A percentile compares a stretch with the other conserved stretches of the same genome.
Evolutionary conservation across 2,113 vertebrate genomes (phyloP).

Genomic region (Sinosuthora webbiana): DNA sequence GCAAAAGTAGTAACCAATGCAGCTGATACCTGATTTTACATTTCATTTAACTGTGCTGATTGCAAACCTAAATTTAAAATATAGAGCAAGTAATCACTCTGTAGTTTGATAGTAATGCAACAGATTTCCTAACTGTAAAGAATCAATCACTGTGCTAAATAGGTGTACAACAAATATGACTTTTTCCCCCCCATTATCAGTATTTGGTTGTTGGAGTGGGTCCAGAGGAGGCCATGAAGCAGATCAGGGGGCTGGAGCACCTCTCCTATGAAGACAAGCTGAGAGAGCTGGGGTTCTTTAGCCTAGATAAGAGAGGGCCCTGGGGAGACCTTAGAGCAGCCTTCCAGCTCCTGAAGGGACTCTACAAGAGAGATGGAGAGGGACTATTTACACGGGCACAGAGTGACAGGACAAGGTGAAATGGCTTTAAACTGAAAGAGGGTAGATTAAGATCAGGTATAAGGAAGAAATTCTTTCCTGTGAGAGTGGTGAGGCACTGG

Average conservation of each 20-base stretch:
- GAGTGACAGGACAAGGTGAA: neutral
- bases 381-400: accelerated
- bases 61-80: neutral
- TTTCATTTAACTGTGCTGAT: neutral
- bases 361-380: neutral
- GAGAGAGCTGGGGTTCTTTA: neutral
- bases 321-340: neutral
- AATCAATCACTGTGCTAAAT: neutral
- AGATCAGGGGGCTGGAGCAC: neutral
- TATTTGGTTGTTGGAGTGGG: neutral
- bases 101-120: neutral
- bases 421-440: neutral
- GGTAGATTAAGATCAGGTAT: neutral
- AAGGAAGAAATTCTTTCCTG: neutral
- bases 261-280: neutral
- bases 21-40: neutral
- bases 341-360: neutral
- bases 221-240: neutral
- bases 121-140: neutral
- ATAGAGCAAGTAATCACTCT: neutral
- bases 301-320: neutral
- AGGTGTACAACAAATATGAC: neutral
- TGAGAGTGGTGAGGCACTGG: neutral
- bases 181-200: neutral
- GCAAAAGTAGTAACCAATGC: neutral